phyloP scores from a whole-genome alignment of 2,888 invertebrate species.

The Drosophila lutescens region DNA sequence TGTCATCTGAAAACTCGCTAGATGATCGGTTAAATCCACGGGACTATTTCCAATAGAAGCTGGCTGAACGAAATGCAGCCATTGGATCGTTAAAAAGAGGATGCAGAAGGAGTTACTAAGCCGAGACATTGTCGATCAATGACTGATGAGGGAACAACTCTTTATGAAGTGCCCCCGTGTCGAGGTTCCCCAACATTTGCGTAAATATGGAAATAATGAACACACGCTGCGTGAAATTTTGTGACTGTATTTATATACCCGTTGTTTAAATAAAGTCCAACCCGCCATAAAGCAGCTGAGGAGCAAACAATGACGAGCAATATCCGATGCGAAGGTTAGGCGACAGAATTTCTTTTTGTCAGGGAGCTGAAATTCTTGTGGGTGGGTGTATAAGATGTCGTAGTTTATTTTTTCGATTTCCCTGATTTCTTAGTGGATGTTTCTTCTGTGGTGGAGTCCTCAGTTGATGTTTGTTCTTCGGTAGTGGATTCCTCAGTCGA shows the following conservation, averaged over 20 bases:
- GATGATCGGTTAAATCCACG: not conserved
- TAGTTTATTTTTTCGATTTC: slow-evolving; percentile 5
- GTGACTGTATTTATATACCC: slow-evolving; percentile 16
- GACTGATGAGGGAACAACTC: not conserved
- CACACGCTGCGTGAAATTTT: not conserved
- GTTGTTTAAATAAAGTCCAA: slow-evolving; percentile 6
- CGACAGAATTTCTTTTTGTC: slow-evolving; percentile 5
- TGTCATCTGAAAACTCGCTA: not conserved
- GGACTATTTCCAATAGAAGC: not conserved
- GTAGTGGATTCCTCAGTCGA: too few relatives aligned
- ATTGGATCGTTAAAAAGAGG: slow-evolving; percentile 16
- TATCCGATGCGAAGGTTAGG: slow-evolving; percentile 22
- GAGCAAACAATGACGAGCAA: slow-evolving; percentile 19
- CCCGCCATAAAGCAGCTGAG: not conserved
- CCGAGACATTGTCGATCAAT: slow-evolving; percentile 32
- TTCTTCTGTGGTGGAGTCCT: not conserved
- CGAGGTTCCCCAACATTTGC: slow-evolving; percentile 39
- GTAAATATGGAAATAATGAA: slow-evolving; percentile 45
- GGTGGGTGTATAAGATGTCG: not conserved
- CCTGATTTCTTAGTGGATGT: too few relatives aligned
- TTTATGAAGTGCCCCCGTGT: not conserved
- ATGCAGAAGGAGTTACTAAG: not conserved
- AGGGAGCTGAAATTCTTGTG: slow-evolving; percentile 19
- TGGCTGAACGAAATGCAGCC: not conserved
- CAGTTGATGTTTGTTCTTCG: not conserved